These are phyloP conservation scores for Hydrolagus colliei DNA, from an alignment of 2,797 vertebrate genomes.

Conservation along the genomic window DNA sequence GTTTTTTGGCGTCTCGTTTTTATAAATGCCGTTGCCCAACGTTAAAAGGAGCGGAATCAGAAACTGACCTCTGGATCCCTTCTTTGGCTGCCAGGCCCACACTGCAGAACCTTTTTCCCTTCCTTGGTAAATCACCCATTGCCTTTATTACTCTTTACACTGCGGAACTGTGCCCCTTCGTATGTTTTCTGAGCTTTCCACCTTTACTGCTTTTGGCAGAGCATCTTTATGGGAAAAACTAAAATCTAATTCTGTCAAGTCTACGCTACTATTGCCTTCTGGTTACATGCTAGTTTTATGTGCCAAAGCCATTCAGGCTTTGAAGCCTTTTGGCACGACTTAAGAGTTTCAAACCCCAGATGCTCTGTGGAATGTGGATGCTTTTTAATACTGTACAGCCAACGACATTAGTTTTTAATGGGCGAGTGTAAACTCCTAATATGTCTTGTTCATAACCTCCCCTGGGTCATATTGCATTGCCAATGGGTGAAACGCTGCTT, in stretches of 20 bases:
- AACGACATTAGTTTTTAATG: not conserved
- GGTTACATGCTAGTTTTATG: not conserved
- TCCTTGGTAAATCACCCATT: not conserved
- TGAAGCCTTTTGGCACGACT: not conserved
- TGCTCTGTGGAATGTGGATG: not conserved
- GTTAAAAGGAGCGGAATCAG: not conserved
- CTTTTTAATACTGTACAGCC: not conserved
- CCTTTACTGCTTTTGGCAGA: not conserved
- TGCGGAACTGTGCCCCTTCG: not conserved
- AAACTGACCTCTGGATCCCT: not conserved
- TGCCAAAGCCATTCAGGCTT: not conserved
- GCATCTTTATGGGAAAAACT: not conserved
- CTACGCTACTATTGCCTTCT: not conserved
- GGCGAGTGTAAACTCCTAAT: not conserved
- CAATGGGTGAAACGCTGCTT: not conserved
- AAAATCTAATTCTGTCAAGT: not conserved
- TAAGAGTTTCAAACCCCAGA: not conserved
- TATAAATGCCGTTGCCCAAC: not conserved
- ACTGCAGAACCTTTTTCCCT: not conserved
- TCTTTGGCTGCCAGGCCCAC: not conserved
- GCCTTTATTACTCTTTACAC: not conserved
- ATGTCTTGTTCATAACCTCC: not conserved
- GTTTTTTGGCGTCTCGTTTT: not conserved
- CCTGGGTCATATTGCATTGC: not conserved
- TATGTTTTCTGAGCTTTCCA: no score